Evolutionary conservation across 2,888 invertebrate species (phyloP), one percentile per base, ranked within the genome.

Genomic region (Rapana venosa): DNA sequence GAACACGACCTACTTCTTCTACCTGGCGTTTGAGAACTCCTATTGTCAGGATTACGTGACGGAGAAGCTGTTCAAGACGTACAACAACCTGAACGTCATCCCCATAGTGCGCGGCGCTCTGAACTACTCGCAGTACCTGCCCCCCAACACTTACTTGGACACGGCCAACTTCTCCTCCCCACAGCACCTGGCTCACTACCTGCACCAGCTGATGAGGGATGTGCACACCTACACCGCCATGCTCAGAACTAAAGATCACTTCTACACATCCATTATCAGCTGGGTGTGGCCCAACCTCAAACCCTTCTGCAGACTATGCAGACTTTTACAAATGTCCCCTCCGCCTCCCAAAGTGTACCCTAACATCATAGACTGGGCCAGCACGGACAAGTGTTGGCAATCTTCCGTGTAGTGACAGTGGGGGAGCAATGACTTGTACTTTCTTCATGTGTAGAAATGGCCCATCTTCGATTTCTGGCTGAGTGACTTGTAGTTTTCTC

Each of bases 11-110:
- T 88, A 88, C 70, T 56, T 90, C 35, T 93, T 93, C 89, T 92
- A 92, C 89, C 87, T 93, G 35, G 91, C 93, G 2, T 92, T 93
- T 77, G 93, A 93, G 86, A 93, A 93, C 88, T 90, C 90, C 47
- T 90, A 91, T 17, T 93, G 93, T 79, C 87, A 88, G 13, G 93
- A 93, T 61, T 93, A 92, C 89, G 90, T 92, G 32, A 92, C 91
- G 30, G 93, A 92, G 87, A 93, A 93, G 84, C 86, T 93, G 56
- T 93, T 88, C 35, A 90, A 91, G 0, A 85, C 87, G 13, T 87
- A 90, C 30, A n/a, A 61, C 8, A 35, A 89, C n/a, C 56, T 86
- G 6, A 61, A 79, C 36, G 58, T 91, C 11, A 83, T 92, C 47
- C 92, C 92, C 1, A 88, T 85, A 5, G 84, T 85, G 15, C 84